These are phyloP conservation scores for Choloepus didactylus DNA, from an alignment of 2,797 vertebrate species.

Conservation along the genomic window DNA sequence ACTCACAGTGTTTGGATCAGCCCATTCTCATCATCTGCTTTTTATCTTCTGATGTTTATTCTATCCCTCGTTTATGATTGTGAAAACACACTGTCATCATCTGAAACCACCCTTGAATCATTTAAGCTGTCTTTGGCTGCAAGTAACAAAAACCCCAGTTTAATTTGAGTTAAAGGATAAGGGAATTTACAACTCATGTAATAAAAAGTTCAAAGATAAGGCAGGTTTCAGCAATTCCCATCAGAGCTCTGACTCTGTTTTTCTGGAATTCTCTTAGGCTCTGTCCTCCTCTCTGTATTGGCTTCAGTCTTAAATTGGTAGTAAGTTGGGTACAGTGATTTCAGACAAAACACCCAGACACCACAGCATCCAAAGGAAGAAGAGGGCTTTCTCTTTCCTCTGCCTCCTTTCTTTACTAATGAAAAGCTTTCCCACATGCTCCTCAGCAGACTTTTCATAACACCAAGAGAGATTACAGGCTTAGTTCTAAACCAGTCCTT, in stretches of 20 bases:
- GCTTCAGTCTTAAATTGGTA: not conserved
- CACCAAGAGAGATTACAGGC: not conserved
- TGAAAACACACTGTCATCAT: not conserved
- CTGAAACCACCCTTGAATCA: not conserved
- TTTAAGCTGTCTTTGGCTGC: not conserved
- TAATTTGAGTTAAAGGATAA: constrained; percentile 41
- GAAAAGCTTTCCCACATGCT: not conserved
- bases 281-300: not conserved
- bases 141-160: not conserved
- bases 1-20: not conserved
- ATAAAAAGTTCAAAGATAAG: not conserved
- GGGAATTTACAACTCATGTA: not conserved
- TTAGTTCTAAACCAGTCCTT: not conserved
- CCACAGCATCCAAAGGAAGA: not conserved
- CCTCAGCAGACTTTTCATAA: not conserved
- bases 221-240: not conserved
- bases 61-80: not conserved
- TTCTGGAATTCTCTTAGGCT: not conserved
- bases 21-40: not conserved
- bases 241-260: not conserved
- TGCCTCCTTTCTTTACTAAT: not conserved
- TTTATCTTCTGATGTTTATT: constrained; percentile 27
- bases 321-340: not conserved
- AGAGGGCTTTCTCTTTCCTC: not conserved
- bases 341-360: not conserved